phyloP scores from a whole-genome alignment of 2,888 invertebrate species.

The Geotrupes spiniger region DNA sequence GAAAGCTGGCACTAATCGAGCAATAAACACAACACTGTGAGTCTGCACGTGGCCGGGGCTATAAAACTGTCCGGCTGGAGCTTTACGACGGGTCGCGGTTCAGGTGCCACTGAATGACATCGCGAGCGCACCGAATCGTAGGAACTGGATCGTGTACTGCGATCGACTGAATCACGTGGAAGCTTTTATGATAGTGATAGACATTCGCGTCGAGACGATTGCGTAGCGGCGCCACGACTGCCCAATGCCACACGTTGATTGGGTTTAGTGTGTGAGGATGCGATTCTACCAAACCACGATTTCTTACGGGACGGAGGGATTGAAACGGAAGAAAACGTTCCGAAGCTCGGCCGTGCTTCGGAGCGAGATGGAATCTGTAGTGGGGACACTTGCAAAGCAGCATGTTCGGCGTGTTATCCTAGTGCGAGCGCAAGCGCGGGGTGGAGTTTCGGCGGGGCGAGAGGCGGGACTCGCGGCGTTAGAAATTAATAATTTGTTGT shows the following conservation, averaged over 20 bases:
- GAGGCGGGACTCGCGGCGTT: slow-evolving; percentile 43
- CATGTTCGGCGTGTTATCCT: slow-evolving; percentile 40
- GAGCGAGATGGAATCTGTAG: slow-evolving; percentile 35
- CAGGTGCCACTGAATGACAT: slow-evolving; percentile 42
- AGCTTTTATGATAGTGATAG: slow-evolving; percentile 50
- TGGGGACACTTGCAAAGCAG: slow-evolving; percentile 38
- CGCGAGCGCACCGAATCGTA: slow-evolving; percentile 37
- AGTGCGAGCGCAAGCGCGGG: slow-evolving; percentile 46
- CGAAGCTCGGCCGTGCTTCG: slow-evolving; percentile 18
- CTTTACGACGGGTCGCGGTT: slow-evolving; percentile 27
- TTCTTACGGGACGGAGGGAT: slow-evolving; percentile 40
- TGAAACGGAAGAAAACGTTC: slow-evolving; percentile 10
- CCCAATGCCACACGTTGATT: slow-evolving; percentile 58
- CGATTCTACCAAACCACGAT: slow-evolving; percentile 40
- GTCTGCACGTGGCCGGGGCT: slow-evolving; percentile 53
- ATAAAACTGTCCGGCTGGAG: slow-evolving; percentile 54
- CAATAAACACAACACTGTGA: slow-evolving; percentile 41
- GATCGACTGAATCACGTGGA: slow-evolving; percentile 48
- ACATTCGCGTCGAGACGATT: slow-evolving; percentile 46
- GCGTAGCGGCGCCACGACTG: slow-evolving; percentile 51
- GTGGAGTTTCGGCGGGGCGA: slow-evolving; percentile 44
- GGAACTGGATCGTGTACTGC: slow-evolving; percentile 28
- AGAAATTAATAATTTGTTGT: slow-evolving; percentile 52
- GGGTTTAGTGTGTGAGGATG: slow-evolving; percentile 52
- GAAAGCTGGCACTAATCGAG: slow-evolving; percentile 36